These are phyloP conservation scores for Acipenser oxyrinchus DNA, from an alignment of 2,797 vertebrate species.

Conservation along the genomic window DNA sequence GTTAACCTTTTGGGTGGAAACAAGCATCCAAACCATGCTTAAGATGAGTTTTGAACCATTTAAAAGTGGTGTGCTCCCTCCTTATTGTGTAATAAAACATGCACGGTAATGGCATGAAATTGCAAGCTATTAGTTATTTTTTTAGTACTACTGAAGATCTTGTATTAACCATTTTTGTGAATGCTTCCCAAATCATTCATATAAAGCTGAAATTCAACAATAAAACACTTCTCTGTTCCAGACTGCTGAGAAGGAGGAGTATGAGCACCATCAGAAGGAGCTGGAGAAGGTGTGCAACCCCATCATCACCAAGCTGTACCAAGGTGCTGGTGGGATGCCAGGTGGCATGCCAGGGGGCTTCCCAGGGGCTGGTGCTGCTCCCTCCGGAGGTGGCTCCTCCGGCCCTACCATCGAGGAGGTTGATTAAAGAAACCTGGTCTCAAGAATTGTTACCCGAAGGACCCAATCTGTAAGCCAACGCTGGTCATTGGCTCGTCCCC, in stretches of 20 bases:
- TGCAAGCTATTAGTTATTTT: background rate
- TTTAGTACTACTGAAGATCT: background rate
- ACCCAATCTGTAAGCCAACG: constrained; percentile 48
- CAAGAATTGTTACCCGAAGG: constrained; percentile 37
- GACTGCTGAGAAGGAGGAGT: constrained; percentile 77
- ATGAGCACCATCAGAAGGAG: constrained; percentile 75
- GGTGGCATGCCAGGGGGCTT: constrained; percentile 64
- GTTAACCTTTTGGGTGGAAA: background rate
- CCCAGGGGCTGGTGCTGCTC: constrained; percentile 55
- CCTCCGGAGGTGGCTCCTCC: constrained; percentile 61
- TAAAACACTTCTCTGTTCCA: constrained; percentile 13
- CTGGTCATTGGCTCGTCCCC: constrained; percentile 20
- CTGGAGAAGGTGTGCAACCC: constrained; percentile 78
- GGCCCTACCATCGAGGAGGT: constrained; percentile 79
- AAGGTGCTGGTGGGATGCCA: constrained; percentile 69
- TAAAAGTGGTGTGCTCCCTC: background rate
- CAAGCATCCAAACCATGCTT: background rate
- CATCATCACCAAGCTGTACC: constrained; percentile 80
- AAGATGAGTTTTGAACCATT: background rate
- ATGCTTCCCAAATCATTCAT: background rate
- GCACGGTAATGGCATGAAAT: background rate
- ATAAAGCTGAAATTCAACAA: background rate
- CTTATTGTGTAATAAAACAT: background rate
- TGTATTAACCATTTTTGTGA: background rate
- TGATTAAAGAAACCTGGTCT: constrained; percentile 55